Base-by-base conservation (phyloP, 2,797 vertebrate species). In the Aphelocoma californica region DNA sequence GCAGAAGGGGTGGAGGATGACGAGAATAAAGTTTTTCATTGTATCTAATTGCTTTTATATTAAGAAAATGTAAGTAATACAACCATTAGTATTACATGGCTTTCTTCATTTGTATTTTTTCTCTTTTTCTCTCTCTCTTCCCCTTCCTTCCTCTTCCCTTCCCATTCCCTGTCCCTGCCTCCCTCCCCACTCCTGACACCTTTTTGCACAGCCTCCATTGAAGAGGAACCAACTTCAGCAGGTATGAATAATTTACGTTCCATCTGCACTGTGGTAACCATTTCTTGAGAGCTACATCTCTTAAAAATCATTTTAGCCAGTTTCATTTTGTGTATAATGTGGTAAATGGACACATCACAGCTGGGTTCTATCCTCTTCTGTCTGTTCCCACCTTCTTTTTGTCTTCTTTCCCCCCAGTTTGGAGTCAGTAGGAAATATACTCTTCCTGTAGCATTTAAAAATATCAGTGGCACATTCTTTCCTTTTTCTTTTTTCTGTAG, bases 171-270 rank as follows among this genome's bases (percentile, higher is more conserved):
- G 20, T n/a, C 16, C 38, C 51, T 21, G 1, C 13, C 18, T n/a
- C 21, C 4, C 10, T 31, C 24, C 20, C 13, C 15, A 2, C 48
- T 69, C 66, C 58, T 12, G 8, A 14, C 8, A 3, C 69, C 51
- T 42, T 91, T 73, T 75, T 91, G 71, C 53, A 83, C 38, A 97
- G 96, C 93, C 69, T 96, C 96, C 57, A 50, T 97, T 81, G 98
- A 98, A 96, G 98, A 98, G 93, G 97, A 97, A 12, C 95, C 98
- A 79, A 98, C 97, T 60, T 95, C 97, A 83, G 72, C 96, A 98
- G 97, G 98, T 98, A 97, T 34, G 66, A 81, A 44, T 74, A 38
- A 53, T 80, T 93, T 62, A 48, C 20, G 31, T 86, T 80, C n/a
- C 18, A 54, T 66, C 44, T 75, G 50, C 47, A 40, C 20, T 10